Evolutionary conservation across 2,888 invertebrate species (phyloP), one percentile per base, ranked within the genome.

Genomic region (Euzophera pinguis): DNA sequence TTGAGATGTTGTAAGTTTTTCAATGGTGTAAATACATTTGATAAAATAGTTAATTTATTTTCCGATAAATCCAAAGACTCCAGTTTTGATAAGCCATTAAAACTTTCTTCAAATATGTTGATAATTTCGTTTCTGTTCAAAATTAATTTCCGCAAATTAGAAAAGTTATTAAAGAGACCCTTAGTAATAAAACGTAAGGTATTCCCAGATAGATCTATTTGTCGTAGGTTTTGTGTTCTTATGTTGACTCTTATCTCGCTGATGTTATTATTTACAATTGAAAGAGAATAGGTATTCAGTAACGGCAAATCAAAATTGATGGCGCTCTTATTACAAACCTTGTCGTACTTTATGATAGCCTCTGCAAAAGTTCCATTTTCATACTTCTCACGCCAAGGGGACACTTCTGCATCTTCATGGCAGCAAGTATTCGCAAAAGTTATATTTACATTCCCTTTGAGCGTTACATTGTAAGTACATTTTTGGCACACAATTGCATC

Each of bases 51-150:
- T 59, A 95, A 78, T 61, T 91, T 91, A 75, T 96, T 96, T 69
- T 92, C 90, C 39, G 95, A 94, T 51, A 96, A 79, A 69, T 95
- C 94, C 64, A 97, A 83, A 49, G 91, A 92, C 73, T 93, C 93
- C 60, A 97, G 84, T 61, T 90, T 91, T 13, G 81, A 78, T 58
- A 95, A 83, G 34, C 92, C 92, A 59, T 85, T 85, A 65, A 95
- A 94, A 68, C 92, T 92, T 63, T 86, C 83, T 58, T 90, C 89
- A 67, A 86, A 87, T 65, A 93, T 90, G 60, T 73, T 83, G 52
- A 84, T 73, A 56, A 96, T 91, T 52, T 90, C 88, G 79, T 96
- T 96, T 66, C 91, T 91, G 71, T 93, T 93, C 66, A 96, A 81
- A 74, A 93, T 92, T 60, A 96, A 86, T 79, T 92, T 92, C 65